Evolutionary conservation across 2,113 vertebrate genomes (phyloP), one percentile per base, ranked within the genome.

Genomic region (Anas platyrhynchos): DNA sequence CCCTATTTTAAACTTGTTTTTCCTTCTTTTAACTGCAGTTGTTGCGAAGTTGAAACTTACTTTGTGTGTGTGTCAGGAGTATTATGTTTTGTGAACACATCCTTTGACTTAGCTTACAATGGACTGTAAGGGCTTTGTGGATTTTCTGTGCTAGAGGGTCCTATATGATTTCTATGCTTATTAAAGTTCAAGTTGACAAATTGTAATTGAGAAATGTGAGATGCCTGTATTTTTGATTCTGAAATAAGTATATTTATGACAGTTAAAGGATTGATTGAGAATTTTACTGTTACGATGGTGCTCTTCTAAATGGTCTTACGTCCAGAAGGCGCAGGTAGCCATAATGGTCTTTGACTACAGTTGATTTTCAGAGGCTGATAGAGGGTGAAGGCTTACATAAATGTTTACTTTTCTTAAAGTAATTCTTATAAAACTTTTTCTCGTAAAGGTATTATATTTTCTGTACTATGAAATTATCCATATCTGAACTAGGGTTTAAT

Each of bases 371-470:
- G 71, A 92, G 77, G 68, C 84, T 80, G 48, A 61, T 55, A 79
- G 74, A 63, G 50, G 73, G 68, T 27, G 20, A 41, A 88, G 46
- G 65, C 65, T 89, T 92, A 76, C 88, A 44, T 88, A 94, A 97
- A 90, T 96, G 91, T 97, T 96, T 93, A 96, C 96, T 96, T 92
- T 98, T 95, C 95, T 97, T 29, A 97, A 97, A 94, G 66, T 83
- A 96, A 96, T 98, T 98, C 97, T 97, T 97, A 96, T 66, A 96
- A 95, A 96, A 94, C 95, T 96, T 88, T 97, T 98, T 97, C 96
- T 96, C 93, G 96, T 96, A 97, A 97, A 98, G 87, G 92, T 94
- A 72, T 97, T 98, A 97, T 98, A 98, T 98, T 98, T 98, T 98
- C 97, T 87, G 36, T 98, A 98, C 90, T 71, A 91, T 93, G 76